Evolutionary conservation across 2,888 invertebrate genomes (phyloP).

Genomic region (Ochropacha duplaris): DNA sequence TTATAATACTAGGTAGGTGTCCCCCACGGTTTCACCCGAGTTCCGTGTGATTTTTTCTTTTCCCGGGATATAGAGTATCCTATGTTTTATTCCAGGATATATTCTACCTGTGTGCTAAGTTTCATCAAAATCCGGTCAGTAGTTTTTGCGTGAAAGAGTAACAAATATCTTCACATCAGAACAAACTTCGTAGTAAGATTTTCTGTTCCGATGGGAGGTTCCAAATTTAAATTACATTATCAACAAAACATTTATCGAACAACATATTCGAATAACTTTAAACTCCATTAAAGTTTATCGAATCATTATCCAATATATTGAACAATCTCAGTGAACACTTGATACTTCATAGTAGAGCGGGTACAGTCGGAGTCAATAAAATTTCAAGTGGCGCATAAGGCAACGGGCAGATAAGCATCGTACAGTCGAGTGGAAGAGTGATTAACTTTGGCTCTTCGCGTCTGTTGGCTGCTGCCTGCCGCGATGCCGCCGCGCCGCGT

Average conservation of each 20-base stretch:
- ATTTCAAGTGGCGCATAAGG: constrained; percentile 49
- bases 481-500: constrained; percentile 13
- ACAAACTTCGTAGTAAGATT: too few species aligned
- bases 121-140: too few species aligned
- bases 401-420: constrained; percentile 63
- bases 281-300: constrained; percentile 12
- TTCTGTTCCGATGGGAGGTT: background rate
- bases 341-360: constrained; percentile 29
- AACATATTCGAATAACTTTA: constrained; percentile 6
- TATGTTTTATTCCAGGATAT: too few species aligned
- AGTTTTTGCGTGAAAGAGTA: too few species aligned
- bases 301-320: constrained; percentile 36
- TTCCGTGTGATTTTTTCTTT: too few species aligned
- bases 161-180: too few species aligned
- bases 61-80: too few species aligned
- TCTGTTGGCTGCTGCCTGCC: constrained; percentile 20
- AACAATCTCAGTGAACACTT: constrained; percentile 23
- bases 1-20: too few species aligned
- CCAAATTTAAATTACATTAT: background rate
- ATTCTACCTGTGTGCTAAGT: too few species aligned
- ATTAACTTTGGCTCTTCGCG: constrained; percentile 47
- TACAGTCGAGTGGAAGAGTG: constrained; percentile 67
- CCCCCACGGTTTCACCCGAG: too few species aligned
- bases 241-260: background rate
- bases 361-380: constrained; percentile 60